These are phyloP conservation scores for Esox lucius DNA, from an alignment of 2,797 vertebrate species.

Conservation along the genomic window DNA sequence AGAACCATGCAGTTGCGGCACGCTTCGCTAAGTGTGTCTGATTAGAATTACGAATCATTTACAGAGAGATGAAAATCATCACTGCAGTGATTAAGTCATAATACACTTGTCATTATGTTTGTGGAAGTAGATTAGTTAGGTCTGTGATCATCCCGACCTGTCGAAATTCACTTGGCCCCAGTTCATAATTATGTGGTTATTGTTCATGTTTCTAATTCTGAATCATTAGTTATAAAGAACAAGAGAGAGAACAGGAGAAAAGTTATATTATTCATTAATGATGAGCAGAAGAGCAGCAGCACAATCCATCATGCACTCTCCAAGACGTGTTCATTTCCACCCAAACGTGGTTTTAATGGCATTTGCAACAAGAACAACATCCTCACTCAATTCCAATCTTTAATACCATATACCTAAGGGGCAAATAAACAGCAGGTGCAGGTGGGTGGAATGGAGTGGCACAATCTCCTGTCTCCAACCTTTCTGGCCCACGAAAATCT, in stretches of 20 bases:
- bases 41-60: not conserved
- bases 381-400: not conserved
- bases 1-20: slow-evolving; percentile 11
- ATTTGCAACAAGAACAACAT: not conserved
- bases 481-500: slow-evolving; percentile 63
- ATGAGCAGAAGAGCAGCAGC: not conserved
- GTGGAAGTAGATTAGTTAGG: slow-evolving; percentile 29
- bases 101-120: slow-evolving; percentile 27
- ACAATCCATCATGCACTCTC: not conserved
- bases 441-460: slow-evolving; percentile 59
- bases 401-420: not conserved
- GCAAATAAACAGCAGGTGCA: slow-evolving; percentile 33
- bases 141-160: slow-evolving; percentile 37
- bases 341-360: not conserved
- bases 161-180: slow-evolving; percentile 43
- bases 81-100: not conserved
- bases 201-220: slow-evolving; percentile 42
- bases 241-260: not conserved
- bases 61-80: slow-evolving; percentile 30
- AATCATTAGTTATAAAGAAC: slow-evolving; percentile 14
- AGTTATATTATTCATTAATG: slow-evolving; percentile 38
- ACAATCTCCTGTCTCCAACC: slow-evolving; percentile 51
- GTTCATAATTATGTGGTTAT: slow-evolving; percentile 39
- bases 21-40: slow-evolving; percentile 26
- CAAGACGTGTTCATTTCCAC: not conserved